Evolutionary conservation across 2,888 invertebrate species (phyloP), one percentile per base, ranked within the genome.

Genomic region (Sarcophaga rosellei): DNA sequence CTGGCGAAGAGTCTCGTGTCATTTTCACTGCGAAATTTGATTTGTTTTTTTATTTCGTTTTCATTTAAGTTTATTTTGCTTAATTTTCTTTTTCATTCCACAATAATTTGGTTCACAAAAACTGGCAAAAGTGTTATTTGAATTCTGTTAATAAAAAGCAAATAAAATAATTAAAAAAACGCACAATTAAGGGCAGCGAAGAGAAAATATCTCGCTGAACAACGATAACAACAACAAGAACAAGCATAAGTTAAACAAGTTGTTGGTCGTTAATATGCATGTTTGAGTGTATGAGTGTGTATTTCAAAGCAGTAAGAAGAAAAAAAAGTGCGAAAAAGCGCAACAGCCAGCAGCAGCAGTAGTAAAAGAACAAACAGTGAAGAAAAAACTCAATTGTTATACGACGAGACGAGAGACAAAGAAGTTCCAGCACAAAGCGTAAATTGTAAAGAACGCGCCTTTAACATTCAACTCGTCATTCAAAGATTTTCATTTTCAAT

Each of bases 351-450:
- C 10, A 47, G 47, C 47, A 47, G 47, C 53, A 53, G 53, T 35
- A 74, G 5, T 57, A 23, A 77, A 83, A 83, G 35, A 79, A 76
- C 65, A 81, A 79, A 68, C 35, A 35, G 11, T 47, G 21, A 68
- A 63, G 77, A 74, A 78, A 63, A 74, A 78, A 81, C 21, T 80
- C 59, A 62, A 53, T 25, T 85, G 66, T 70, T 47, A 75, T 72
- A 72, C 70, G 25, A 74, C 81, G 66, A 85, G 81, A 79, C 69
- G 69, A 77, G 62, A 62, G n/a, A 78, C 65, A 86, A 84, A 84
- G 86, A 86, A 86, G 84, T 86, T 86, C 84, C 86, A 86, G 66
- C 86, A 86, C 86, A 86, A 86, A 86, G 84, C 81, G 77, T 74
- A 86, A 79, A 68, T 81, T 74, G 74, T 76, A 63, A 84, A 86